Base-by-base conservation (phyloP, 2,797 vertebrate species). In the Salarias fasciatus region DNA sequence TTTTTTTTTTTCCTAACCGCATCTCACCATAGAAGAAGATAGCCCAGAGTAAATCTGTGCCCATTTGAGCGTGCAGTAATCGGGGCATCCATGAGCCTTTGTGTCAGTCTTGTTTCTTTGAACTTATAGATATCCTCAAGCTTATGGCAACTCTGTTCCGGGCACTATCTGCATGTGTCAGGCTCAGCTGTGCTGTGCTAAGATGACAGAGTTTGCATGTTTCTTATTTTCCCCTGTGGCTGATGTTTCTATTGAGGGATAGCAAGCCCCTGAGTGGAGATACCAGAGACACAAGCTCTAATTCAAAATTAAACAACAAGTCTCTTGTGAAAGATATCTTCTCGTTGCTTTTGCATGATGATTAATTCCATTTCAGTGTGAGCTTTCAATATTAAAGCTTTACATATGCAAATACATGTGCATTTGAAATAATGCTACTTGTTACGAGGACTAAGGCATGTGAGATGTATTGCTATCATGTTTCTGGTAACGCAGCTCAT, bases 101-200 rank as follows among this genome's bases (percentile, higher is more conserved):
- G 28, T 79, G 79, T 60, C 69, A 62, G 33, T 77, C 50, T 68
- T 54, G 60, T 78, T 61, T 57, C 79, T 84, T 75, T 87, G 75
- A 83, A 78, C 66, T 76, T 82, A 48, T 49, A 59, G 55, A 67
- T 62, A 41, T 81, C 80, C 62, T 43, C 52, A 1, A 64, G 73
- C 81, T 40, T 9, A 35, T 53, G 38, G 28, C 0, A n/a, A 53
- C 50, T 79, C 72, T 69, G 45, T 69, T 55, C 58, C 12, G 30
- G 66, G 69, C 13, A n/a, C 31, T 65, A 70, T 86, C 71, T 63
- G 42, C 56, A 78, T 70, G 75, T 63, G 71, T 74, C 79, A 84
- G 56, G 14, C 65, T 59, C 1, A 6, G n/a, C 46, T 66, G 53
- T 69, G 47, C 38, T 44, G 59, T 53, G 54, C 0, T 14, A 62